Conservation (phyloP, 2,113 vertebrate species). For the Shinisaurus crocodilurus region DNA sequence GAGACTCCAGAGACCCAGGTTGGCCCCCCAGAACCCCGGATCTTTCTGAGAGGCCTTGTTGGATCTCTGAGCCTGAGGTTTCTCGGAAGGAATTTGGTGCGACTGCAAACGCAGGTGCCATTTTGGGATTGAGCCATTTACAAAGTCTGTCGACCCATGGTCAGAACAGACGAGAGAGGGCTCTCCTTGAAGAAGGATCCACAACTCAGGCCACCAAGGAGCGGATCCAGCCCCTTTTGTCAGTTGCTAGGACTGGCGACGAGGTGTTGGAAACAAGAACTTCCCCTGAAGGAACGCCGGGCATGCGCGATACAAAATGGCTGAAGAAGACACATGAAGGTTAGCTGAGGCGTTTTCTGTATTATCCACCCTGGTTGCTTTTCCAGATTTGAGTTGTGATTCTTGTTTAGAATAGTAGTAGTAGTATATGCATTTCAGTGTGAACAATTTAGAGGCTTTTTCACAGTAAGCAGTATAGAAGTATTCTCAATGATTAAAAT, state of each 20-base stretch:
- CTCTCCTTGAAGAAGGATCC: background rate
- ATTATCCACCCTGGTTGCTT: background rate
- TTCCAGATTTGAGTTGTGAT: too few relatives aligned
- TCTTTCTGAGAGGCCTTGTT: background rate
- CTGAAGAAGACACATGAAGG: conserved; percentile 17
- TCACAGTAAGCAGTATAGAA: too few relatives aligned
- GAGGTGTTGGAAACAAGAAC: background rate
- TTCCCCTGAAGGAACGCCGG: fast-evolving
- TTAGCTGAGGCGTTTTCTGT: background rate
- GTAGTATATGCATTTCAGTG: too few relatives aligned
- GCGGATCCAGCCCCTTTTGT: fast-evolving
- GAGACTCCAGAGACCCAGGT: background rate
- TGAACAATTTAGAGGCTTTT: too few relatives aligned
- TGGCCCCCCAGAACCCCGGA: background rate
- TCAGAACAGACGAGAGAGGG: background rate
- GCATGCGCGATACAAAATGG: fast-evolving
- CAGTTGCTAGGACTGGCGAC: fast-evolving
- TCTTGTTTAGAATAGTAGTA: too few relatives aligned
- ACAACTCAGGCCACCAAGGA: background rate
- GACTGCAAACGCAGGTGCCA: background rate
- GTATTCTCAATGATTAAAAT: too few relatives aligned
- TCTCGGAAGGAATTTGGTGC: background rate
- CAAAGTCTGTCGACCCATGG: fast-evolving
- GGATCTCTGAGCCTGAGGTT: background rate
- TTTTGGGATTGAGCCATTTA: background rate